Evolutionary conservation across 2,113 vertebrate genomes (phyloP), one percentile per base, ranked within the genome.

Genomic region (Pygoscelis antarcticus): DNA sequence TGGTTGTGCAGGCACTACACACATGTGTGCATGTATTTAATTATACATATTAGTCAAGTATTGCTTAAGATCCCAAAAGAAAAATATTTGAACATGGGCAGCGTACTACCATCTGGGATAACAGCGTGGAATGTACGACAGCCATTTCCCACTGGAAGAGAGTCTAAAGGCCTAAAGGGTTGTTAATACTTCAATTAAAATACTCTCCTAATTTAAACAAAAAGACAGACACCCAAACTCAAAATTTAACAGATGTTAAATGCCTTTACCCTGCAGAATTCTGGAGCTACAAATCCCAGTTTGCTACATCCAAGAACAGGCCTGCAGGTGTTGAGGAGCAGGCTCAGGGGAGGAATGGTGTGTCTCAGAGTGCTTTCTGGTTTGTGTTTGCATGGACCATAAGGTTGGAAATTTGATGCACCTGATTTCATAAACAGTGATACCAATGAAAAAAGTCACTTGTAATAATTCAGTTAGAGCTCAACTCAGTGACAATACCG

Each of bases 141-240:
- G 36, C 6, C 10, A 4, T 95, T 92, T 97, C 93, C 86, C 88
- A 78, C 71, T 87, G 95, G 88, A 97, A 92, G 76, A 46, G 9
- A 85, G 14, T 86, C 82, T 93, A 91, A 93, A 93, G n/a, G 76
- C 58, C 65, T 71, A 30, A 89, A 82, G 55, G 4, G 22, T 86
- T 97, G 30, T 71, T 96, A 93, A 96, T 94, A 90, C 68, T 93
- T 96, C 81, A 97, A 64, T 90, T 96, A 96, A 92, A 81, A 78
- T 72, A 19, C 65, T 75, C 64, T 91, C 58, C 82, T 93, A 78
- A 83, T 92, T 80, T 78, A 92, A 96, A 85, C 11, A 82, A 69
- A 94, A 97, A 96, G 17, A 84, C 38, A 79, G 90, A 68, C 16
- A 90, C 62, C 58, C 62, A 91, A 95, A 95, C 44, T 76, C 22